Evolutionary conservation across 2,888 invertebrate species (phyloP).

Genomic region (Parthenolecanium corni): DNA sequence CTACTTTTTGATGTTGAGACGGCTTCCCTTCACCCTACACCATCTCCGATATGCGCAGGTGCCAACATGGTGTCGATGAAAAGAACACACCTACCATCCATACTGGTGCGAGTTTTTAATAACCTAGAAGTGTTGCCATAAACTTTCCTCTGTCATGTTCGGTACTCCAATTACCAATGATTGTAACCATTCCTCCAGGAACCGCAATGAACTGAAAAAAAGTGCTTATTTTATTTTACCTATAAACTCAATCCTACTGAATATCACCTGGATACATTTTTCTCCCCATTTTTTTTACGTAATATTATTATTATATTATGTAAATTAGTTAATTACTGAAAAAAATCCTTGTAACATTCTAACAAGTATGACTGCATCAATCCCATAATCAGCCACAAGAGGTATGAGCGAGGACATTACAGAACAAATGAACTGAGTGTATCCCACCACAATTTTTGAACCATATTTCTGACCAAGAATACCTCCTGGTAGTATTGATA

Average conservation of each 20-base stretch:
- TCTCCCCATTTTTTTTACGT: too few species aligned
- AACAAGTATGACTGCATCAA: background rate
- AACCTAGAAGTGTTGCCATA: slow-evolving; percentile 49
- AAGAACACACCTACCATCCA: too few species aligned
- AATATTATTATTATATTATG: background rate
- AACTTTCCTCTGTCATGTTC: slow-evolving; percentile 62
- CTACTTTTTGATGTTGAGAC: too few species aligned
- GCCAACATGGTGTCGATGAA: too few species aligned
- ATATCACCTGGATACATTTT: too few species aligned
- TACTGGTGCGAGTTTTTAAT: too few species aligned
- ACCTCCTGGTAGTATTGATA: background rate
- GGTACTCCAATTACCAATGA: slow-evolving; percentile 70
- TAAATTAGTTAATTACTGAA: background rate
- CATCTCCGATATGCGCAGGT: too few species aligned
- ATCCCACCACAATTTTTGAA: background rate
- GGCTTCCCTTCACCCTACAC: too few species aligned
- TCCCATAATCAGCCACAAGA: background rate
- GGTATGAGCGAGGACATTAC: background rate
- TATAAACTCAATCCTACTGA: background rate
- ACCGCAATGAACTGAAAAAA: slow-evolving; percentile 41
- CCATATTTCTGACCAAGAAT: slow-evolving; percentile 4
- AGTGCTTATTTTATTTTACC: too few species aligned
- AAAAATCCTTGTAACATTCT: background rate
- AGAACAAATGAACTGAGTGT: background rate
- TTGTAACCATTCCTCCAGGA: slow-evolving; percentile 64